Conservation (phyloP, 1,140 invertebrate genomes). For the Lanistes nyassanus region DNA sequence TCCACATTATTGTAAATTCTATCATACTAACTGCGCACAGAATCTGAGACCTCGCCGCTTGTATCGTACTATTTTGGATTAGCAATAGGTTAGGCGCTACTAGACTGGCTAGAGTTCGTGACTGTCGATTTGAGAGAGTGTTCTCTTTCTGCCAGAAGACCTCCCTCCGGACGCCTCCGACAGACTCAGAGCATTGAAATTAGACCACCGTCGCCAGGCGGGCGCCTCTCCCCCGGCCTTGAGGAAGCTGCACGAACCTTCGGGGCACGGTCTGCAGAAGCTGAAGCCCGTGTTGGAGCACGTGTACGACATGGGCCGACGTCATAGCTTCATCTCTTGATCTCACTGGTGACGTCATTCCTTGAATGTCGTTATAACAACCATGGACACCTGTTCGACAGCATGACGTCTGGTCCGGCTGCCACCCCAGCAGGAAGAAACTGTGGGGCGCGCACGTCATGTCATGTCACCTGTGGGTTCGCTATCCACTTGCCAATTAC, state of each 20-base stretch:
- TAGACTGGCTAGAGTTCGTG: no score
- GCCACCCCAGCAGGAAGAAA: slow-evolving; percentile 3
- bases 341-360: slow-evolving; percentile 2
- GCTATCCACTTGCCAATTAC: not conserved
- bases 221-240: slow-evolving; percentile 6
- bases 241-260: slow-evolving; percentile 18
- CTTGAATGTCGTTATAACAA: not conserved
- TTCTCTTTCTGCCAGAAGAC: not conserved
- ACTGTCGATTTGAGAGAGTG: no score
- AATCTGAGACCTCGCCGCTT: no score
- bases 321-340: slow-evolving; percentile 43
- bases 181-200: not conserved
- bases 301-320: slow-evolving; percentile 32
- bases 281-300: slow-evolving; percentile 45
- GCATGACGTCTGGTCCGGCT: slow-evolving; percentile 23
- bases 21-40: no score
- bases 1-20: no score
- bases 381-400: slow-evolving; percentile 9
- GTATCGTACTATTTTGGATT: no score
- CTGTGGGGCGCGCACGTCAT: slow-evolving; percentile 22
- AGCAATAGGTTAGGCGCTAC: no score
- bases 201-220: not conserved
- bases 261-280: slow-evolving; percentile 24
- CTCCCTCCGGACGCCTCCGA: no score
- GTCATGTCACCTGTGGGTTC: not conserved